Evolutionary conservation across 2,113 vertebrate species (phyloP), one percentile per base, ranked within the genome.

Genomic region (Pomatorhinus ruficollis): DNA sequence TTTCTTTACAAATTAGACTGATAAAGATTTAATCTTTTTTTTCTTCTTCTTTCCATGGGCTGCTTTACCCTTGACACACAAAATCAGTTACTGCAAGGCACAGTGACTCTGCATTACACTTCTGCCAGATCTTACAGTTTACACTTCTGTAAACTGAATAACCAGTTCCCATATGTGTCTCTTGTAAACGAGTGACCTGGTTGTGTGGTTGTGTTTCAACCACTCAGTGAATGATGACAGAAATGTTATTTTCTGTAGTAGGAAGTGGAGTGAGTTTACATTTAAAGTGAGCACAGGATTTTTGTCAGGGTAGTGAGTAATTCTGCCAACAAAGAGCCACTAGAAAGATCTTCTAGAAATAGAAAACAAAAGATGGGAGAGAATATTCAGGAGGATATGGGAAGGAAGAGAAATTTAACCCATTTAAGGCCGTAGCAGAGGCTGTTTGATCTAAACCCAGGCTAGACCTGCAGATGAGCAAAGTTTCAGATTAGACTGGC

Each of bases 1-100:
- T 95, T 96, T 94, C 74, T 89, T 90, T 94, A 42, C 82, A 78
- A 95, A 95, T 97, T 97, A 96, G 97, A 91, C 69, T 95, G 92
- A 97, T 96, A 84, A 96, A 96, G 94, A 93, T 97, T 95, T 96
- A 96, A 97, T 98, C 37, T 81, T 80, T 31, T 10, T 57, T 13
- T 37, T 30, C 23, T 39, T 27, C 9, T 88, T n/a, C 31, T 40
- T 27, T 60, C 47, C 30, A 12, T 60, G 95, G 61, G 60, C 91
- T 95, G 49, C 87, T 96, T 98, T 97, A 95, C 94, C 94, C 97
- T 91, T 70, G 91, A 95, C 90, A 90, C 66, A 64, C 47, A 74
- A 91, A 91, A 93, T 88, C 17, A 19, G 70, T 71, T 93, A 65
- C 75, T 60, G 33, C 90, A 93, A 92, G 87, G 78, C 42, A 52